phyloP scores from a whole-genome alignment of 37 sponge, comb jelly and placozoan species.

The Geodia barretti region DNA sequence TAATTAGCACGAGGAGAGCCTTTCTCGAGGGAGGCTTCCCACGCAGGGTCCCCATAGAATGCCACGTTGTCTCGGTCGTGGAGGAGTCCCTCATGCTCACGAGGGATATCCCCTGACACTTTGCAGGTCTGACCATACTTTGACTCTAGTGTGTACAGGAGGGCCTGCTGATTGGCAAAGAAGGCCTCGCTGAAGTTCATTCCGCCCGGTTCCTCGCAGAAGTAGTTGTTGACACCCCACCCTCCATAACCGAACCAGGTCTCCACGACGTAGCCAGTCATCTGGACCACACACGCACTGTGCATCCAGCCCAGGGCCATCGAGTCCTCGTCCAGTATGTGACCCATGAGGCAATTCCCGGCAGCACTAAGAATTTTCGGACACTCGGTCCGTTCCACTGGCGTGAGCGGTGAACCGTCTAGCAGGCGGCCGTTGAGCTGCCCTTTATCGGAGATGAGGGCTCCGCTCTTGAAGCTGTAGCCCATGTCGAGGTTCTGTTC shows the following conservation, averaged over 20 bases:
- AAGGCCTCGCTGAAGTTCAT: slow-evolving; percentile 59
- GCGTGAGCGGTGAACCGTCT: not conserved
- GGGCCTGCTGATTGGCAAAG: slow-evolving; percentile 80
- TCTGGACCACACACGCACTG: slow-evolving; percentile 68
- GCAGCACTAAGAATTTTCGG: slow-evolving; percentile 69
- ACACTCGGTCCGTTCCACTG: slow-evolving; percentile 1
- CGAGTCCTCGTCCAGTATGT: slow-evolving; percentile 32
- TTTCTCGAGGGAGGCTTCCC: slow-evolving; percentile 40
- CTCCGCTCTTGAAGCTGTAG: slow-evolving; percentile 41
- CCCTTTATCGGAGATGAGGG: slow-evolving; percentile 31
- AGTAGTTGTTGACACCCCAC: slow-evolving; percentile 76
- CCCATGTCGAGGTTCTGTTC: slow-evolving; percentile 60
- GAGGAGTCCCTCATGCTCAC: slow-evolving; percentile 48
- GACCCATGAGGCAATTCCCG: slow-evolving; percentile 68
- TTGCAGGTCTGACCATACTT: slow-evolving; percentile 1
- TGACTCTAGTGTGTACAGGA: slow-evolving; percentile 27
- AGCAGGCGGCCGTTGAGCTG: slow-evolving; percentile 24
- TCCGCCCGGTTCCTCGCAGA: slow-evolving; percentile 58
- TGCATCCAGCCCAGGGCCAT: slow-evolving; percentile 85
- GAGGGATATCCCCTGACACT: not conserved
- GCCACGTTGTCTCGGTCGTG: slow-evolving; percentile 62
- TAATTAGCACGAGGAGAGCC: not conserved
- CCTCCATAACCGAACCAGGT: slow-evolving; percentile 80
- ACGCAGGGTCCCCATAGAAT: slow-evolving; percentile 80
- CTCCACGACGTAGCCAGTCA: slow-evolving; percentile 63